Evolutionary conservation across 2,797 vertebrate species (phyloP).

Genomic region (Acridotheres tristis): DNA sequence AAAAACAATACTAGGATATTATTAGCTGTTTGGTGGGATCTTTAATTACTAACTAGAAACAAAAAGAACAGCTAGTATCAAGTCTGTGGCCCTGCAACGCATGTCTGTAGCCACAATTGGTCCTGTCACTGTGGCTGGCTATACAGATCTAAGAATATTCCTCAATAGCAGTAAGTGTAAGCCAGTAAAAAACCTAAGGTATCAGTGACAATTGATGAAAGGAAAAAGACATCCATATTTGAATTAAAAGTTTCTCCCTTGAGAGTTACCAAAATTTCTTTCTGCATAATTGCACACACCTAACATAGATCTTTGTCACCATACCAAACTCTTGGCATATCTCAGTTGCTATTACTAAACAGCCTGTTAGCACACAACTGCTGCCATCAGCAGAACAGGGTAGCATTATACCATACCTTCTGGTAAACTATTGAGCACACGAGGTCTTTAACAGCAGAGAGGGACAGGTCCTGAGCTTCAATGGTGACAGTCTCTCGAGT

Average conservation of each 20-base stretch:
- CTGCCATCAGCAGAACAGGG: background rate
- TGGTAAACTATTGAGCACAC: conserved; percentile 98
- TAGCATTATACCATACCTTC: conserved; percentile 83
- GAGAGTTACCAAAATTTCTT: background rate
- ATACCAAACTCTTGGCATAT: background rate
- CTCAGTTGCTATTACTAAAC: background rate
- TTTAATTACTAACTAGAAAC: background rate
- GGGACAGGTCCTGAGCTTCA: conserved; percentile 91
- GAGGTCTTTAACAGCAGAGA: conserved; percentile 93
- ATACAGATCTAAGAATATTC: background rate
- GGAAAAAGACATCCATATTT: background rate
- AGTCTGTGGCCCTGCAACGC: background rate
- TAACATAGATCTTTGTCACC: background rate
- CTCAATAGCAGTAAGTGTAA: background rate
- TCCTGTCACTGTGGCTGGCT: background rate
- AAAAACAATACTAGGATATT: background rate
- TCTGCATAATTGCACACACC: background rate
- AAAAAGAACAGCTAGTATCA: background rate
- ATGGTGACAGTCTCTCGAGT: conserved; percentile 94
- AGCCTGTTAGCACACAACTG: background rate
- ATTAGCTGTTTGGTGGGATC: background rate
- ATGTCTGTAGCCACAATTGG: background rate
- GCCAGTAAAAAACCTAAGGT: background rate
- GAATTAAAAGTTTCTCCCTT: background rate
- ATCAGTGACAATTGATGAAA: background rate